Conservation (phyloP, 1,140 invertebrate genomes). For the Heliconius hewitsoni region DNA sequence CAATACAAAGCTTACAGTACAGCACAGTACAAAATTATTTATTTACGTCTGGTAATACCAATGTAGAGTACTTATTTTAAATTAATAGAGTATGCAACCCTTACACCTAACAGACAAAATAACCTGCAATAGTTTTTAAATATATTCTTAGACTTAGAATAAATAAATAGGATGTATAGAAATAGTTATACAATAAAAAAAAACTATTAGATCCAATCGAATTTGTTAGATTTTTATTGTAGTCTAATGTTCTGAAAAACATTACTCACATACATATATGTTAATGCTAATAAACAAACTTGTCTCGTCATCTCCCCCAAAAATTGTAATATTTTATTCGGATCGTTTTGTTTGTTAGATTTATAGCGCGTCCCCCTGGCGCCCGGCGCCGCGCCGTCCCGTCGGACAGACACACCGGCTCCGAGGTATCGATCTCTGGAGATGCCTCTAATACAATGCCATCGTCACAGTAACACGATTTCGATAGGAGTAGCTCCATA, state of each 20-base stretch:
- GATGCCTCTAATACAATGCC: conserved; percentile 46
- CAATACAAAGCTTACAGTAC: too few species aligned
- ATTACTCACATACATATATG: not conserved
- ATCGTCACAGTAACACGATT: conserved; percentile 32
- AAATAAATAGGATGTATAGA: too few species aligned
- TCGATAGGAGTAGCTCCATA: conserved; percentile 12
- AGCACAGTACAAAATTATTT: too few species aligned
- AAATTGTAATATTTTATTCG: conserved; percentile 33
- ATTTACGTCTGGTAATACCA: too few species aligned
- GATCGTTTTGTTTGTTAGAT: conserved; percentile 56
- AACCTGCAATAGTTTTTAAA: too few species aligned
- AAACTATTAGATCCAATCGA: too few species aligned
- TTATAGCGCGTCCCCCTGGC: conserved; percentile 65
- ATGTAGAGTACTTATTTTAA: too few species aligned
- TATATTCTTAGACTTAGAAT: too few species aligned
- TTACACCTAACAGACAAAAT: too few species aligned
- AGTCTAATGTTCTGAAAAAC: not conserved
- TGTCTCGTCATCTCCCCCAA: conserved; percentile 21
- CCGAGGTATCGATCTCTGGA: conserved; percentile 58
- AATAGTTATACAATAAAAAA: too few species aligned
- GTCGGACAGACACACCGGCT: conserved; percentile 62
- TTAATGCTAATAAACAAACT: conserved; percentile 7
- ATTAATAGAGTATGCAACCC: too few species aligned
- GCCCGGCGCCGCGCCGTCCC: conserved; percentile 70
- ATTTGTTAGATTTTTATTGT: too few species aligned